Evolutionary conservation across 2,888 invertebrate species (phyloP).

Genomic region (Ptychoptera albimana): DNA sequence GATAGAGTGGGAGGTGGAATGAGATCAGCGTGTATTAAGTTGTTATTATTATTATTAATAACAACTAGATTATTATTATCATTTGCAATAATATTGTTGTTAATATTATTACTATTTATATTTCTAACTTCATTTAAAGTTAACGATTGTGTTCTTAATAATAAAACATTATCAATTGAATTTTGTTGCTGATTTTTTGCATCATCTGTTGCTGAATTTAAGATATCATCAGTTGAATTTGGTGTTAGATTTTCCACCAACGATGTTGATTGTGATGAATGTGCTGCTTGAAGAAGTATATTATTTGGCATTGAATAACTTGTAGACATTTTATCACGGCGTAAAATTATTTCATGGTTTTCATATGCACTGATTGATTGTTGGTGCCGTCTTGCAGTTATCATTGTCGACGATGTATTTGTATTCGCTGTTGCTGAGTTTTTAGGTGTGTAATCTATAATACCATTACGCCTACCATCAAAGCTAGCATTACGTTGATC

Average conservation of each 20-base stretch:
- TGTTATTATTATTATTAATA: slow-evolving; percentile 9
- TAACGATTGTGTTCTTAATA: neutral
- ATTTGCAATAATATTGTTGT: slow-evolving; percentile 3
- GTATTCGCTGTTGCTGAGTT: slow-evolving; percentile 10
- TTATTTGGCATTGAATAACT: too few species aligned
- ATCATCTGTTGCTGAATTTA: slow-evolving; percentile 12
- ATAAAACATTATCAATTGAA: neutral
- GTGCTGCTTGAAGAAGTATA: too few species aligned
- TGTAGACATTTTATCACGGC: too few species aligned
- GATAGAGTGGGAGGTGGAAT: slow-evolving; percentile 25
- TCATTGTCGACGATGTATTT: slow-evolving; percentile 9
- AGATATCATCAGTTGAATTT: slow-evolving; percentile 1
- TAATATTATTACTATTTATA: slow-evolving; percentile 12
- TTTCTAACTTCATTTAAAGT: slow-evolving; percentile 17
- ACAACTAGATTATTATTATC: slow-evolving; percentile 1
- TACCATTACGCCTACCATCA: slow-evolving; percentile 30
- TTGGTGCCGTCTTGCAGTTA: slow-evolving; percentile 17
- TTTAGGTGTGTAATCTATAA: slow-evolving; percentile 14
- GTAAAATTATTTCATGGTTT: slow-evolving; percentile 26
- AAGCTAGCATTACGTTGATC: slow-evolving; percentile 24
- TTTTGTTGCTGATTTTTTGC: slow-evolving; percentile 11
- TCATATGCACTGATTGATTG: slow-evolving; percentile 26
- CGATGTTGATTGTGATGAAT: too few species aligned
- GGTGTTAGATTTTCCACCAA: neutral
- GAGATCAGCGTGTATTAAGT: slow-evolving; percentile 2